These are phyloP conservation scores for Ptychadena robeensis DNA, from an alignment of 2,797 vertebrate species.

Conservation along the genomic window DNA sequence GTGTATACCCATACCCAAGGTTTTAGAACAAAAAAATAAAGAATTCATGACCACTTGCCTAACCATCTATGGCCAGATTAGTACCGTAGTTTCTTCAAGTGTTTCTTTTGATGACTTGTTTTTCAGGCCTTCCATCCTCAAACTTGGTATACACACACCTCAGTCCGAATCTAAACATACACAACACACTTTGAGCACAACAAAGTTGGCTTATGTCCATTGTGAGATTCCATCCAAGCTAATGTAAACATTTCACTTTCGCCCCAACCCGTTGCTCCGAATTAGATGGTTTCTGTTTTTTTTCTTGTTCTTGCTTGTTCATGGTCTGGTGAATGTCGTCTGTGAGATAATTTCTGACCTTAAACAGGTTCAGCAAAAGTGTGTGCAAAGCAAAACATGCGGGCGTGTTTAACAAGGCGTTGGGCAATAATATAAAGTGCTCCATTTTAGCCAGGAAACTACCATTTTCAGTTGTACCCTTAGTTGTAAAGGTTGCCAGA, in stretches of 20 bases:
- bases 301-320: background rate
- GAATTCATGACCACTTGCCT: background rate
- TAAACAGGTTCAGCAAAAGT: constrained; percentile 4
- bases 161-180: background rate
- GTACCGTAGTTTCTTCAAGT: background rate
- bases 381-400: background rate
- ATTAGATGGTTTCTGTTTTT: constrained; percentile 17
- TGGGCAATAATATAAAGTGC: background rate
- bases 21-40: no score
- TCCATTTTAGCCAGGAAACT: no score
- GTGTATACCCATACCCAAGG: no score
- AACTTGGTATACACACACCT: background rate
- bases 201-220: background rate
- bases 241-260: constrained; percentile 23
- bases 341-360: background rate
- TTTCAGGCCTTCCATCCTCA: background rate
- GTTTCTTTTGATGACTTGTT: background rate
- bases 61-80: background rate
- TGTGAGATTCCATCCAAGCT: constrained; percentile 1
- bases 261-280: background rate
- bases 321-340: constrained; percentile 24
- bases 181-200: background rate
- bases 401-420: background rate
- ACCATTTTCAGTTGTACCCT: no score
- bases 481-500: no score